Conservation (phyloP, 2,888 invertebrate genomes). For the Drosophila colorata region DNA sequence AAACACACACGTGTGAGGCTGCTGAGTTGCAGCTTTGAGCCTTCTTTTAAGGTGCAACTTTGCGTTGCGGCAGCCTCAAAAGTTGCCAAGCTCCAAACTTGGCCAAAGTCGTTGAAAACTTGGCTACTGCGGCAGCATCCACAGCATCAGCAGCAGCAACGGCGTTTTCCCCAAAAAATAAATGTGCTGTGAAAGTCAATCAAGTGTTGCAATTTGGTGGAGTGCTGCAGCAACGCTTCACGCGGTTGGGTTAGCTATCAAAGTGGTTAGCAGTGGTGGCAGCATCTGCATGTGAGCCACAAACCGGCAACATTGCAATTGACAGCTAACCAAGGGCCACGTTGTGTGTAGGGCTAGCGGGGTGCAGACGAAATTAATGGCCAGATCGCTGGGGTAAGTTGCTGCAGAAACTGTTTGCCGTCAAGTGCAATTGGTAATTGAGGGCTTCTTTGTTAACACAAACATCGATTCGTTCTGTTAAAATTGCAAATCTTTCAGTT, state of each 20-base stretch:
- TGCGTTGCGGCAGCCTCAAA: conserved; percentile 27
- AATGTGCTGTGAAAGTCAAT: conserved; percentile 79
- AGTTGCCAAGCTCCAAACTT: conserved; percentile 67
- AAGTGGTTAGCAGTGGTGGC: conserved; percentile 24
- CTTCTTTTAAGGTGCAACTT: conserved; percentile 27
- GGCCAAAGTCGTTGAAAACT: conserved; percentile 75
- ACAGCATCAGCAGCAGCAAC: too few species aligned
- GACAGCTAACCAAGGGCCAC: conserved; percentile 51
- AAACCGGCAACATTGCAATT: conserved; percentile 61
- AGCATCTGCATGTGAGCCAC: conserved; percentile 67
- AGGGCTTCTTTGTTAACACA: conserved; percentile 5
- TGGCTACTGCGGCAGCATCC: conserved; percentile 55
- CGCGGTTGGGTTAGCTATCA: conserved; percentile 28
- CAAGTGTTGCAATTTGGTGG: conserved; percentile 73
- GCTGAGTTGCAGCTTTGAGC: conserved; percentile 51
- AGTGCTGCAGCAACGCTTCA: conserved; percentile 32
- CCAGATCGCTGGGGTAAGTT: conserved; percentile 14
- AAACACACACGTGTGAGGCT: conserved; percentile 44
- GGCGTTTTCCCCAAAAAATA: conserved; percentile 50
- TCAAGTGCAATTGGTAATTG: conserved; percentile 34
- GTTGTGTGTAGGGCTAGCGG: neutral
- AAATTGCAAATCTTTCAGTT: neutral
- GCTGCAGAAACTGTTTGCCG: conserved; percentile 19
- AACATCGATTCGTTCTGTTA: neutral
- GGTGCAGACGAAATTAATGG: conserved; percentile 26